phyloP scores from a whole-genome alignment of 2,888 invertebrate species.

The Zygothrica quintamaculata region DNA sequence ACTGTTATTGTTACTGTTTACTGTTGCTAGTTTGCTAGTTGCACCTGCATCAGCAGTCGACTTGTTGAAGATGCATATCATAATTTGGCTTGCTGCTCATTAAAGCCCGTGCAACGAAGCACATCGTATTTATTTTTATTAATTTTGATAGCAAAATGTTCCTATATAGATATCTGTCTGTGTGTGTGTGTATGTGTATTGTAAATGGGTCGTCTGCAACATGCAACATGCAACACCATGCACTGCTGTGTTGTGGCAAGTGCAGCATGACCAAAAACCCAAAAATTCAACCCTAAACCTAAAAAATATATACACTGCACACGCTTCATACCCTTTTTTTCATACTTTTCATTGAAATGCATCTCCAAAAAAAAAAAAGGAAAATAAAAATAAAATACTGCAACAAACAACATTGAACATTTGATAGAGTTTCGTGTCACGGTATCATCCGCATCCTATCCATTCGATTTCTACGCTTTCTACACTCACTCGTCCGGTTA shows the following conservation, averaged over 20 bases:
- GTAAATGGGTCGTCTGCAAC: constrained; percentile 51
- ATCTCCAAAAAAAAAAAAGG: constrained; percentile 42
- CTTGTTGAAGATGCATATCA: constrained; percentile 64
- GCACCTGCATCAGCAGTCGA: constrained; percentile 49
- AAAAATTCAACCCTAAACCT: constrained; percentile 36
- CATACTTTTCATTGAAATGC: constrained; percentile 33
- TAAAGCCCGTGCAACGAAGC: constrained; percentile 55
- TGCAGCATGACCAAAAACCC: constrained; percentile 60
- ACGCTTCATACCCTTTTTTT: constrained; percentile 32
- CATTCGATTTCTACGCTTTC: constrained; percentile 71
- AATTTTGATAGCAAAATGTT: constrained; percentile 63
- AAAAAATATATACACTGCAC: constrained; percentile 22
- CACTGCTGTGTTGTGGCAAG: constrained; percentile 25
- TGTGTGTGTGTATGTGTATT: too few relatives aligned
- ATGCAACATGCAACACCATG: constrained; percentile 50
- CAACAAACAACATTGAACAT: too few relatives aligned
- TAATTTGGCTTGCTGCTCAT: constrained; percentile 58
- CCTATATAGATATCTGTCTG: too few relatives aligned
- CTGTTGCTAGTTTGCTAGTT: too few relatives aligned
- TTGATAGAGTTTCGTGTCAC: constrained; percentile 24
- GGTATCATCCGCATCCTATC: constrained; percentile 13
- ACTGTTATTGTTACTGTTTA: constrained; percentile 27
- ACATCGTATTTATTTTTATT: constrained; percentile 60
- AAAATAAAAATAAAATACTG: constrained; percentile 39
- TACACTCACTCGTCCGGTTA: constrained; percentile 37